phyloP scores from a whole-genome alignment of 2,797 vertebrate genomes.

The Anableps anableps region DNA sequence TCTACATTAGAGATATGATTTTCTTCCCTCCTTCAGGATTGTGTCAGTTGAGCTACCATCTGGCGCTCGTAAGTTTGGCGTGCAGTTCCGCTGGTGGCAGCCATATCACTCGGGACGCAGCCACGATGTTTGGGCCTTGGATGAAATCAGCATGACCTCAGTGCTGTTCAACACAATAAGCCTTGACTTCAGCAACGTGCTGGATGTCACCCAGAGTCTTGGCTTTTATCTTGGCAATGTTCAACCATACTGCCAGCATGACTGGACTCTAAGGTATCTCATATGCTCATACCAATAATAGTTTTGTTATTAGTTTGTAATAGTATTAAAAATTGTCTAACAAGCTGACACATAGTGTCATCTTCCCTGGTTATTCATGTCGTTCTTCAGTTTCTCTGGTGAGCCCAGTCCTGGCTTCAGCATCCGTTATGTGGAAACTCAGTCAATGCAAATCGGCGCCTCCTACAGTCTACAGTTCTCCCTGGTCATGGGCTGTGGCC shows the following conservation, averaged over 20 bases:
- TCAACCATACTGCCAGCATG: conserved; percentile 95
- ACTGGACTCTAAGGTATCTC: conserved; percentile 95
- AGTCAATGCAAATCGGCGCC: conserved; percentile 98
- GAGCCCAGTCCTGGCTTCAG: conserved; percentile 93
- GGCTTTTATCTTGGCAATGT: conserved; percentile 99
- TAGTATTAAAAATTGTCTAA: not conserved
- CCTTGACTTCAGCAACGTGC: conserved; percentile 95
- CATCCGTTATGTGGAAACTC: conserved; percentile 97
- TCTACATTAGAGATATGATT: not conserved
- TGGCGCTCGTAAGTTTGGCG: conserved; percentile 91
- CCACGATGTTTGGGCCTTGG: conserved; percentile 97
- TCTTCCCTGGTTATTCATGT: conserved; percentile 28
- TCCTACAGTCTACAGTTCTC: conserved; percentile 98
- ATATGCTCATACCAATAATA: not conserved
- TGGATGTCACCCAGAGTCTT: conserved; percentile 96
- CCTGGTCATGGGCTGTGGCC: conserved; percentile 95
- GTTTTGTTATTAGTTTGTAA: not conserved
- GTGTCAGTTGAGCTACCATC: conserved; percentile 94
- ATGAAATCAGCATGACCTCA: conserved; percentile 98
- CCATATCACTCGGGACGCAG: conserved; percentile 95
- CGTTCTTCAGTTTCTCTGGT: conserved; percentile 90
- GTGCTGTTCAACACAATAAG: conserved; percentile 98
- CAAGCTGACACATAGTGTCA: not conserved
- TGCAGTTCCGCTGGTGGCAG: conserved; percentile 99
- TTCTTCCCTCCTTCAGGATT: conserved; percentile 81